Percentiles rank a stretch among this genome's conserved stretches.
phyloP scores from a whole-genome alignment of 2,888 invertebrate genomes.

The Octonoba sinensis region DNA sequence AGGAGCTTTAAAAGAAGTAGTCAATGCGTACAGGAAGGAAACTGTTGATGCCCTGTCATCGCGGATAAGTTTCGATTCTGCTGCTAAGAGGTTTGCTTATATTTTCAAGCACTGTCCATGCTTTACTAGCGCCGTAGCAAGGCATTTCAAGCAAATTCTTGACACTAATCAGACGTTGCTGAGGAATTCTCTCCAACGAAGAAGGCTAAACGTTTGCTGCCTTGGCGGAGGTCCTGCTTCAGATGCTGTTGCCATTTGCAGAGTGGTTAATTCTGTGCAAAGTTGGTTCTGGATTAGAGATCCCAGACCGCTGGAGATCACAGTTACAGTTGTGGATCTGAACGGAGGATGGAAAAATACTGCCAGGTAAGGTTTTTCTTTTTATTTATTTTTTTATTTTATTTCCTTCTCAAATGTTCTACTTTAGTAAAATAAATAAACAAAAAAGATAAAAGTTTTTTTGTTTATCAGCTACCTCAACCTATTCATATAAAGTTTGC shows the following conservation, averaged over 20 bases:
- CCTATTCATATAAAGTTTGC: too few species aligned
- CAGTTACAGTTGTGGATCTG: slow-evolving; percentile 25
- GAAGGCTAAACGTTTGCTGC: slow-evolving; percentile 24
- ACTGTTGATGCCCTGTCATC: neutral
- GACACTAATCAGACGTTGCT: neutral
- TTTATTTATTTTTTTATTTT: too few species aligned
- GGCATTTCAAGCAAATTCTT: slow-evolving; percentile 9
- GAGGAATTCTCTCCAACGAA: neutral
- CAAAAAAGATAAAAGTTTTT: too few species aligned
- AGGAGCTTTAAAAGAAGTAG: slow-evolving; percentile 5
- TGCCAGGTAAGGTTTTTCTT: neutral
- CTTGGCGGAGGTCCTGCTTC: slow-evolving; percentile 37
- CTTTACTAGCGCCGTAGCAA: slow-evolving; percentile 36
- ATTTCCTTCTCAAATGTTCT: too few species aligned
- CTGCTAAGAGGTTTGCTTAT: slow-evolving; percentile 30
- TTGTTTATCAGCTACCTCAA: too few species aligned
- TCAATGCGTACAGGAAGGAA: slow-evolving; percentile 21
- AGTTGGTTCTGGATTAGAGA: neutral
- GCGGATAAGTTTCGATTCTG: slow-evolving; percentile 22
- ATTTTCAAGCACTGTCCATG: slow-evolving; percentile 48
- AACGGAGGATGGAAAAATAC: slow-evolving; percentile 30
- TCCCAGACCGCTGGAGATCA: slow-evolving; percentile 3
- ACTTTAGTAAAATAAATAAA: too few species aligned
- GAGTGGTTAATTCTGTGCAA: slow-evolving; percentile 3
- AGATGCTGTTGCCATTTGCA: slow-evolving; percentile 32